Percentiles rank a stretch among this genome's conserved stretches.
Conservation (phyloP, 2,888 invertebrate species). For the Cerastis rubricosa region DNA sequence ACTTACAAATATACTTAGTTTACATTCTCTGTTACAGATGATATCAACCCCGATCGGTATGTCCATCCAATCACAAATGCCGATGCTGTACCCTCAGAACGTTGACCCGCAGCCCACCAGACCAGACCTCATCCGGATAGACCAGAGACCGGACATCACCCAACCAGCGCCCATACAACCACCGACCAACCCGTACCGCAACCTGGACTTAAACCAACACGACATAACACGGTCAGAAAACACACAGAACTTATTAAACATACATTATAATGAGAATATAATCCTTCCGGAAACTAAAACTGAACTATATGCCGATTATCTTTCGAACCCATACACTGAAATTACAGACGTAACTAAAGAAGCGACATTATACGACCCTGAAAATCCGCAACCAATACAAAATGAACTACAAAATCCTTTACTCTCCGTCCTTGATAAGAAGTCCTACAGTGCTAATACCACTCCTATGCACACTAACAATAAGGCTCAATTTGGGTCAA, state of each 20-base stretch:
- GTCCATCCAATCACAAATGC: slow-evolving; percentile 84
- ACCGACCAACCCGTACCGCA: slow-evolving; percentile 32
- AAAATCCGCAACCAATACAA: slow-evolving; percentile 65
- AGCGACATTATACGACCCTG: slow-evolving; percentile 80
- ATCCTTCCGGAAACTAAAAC: slow-evolving; percentile 65
- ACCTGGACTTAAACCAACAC: slow-evolving; percentile 27
- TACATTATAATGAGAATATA: slow-evolving; percentile 61
- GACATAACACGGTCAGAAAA: slow-evolving; percentile 49
- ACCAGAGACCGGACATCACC: slow-evolving; percentile 46
- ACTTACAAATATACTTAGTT: neutral
- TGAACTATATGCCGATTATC: slow-evolving; percentile 90
- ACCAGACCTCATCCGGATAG: slow-evolving; percentile 51
- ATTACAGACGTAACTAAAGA: slow-evolving; percentile 78
- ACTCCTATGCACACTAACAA: slow-evolving; percentile 84
- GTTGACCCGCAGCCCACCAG: slow-evolving; percentile 42
- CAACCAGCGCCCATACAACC: slow-evolving; percentile 34
- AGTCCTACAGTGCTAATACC: slow-evolving; percentile 84
- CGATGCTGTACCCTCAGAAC: slow-evolving; percentile 81
- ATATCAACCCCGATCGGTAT: slow-evolving; percentile 92
- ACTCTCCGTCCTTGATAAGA: slow-evolving; percentile 72
- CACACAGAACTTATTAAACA: slow-evolving; percentile 52
- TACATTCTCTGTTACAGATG: slow-evolving; percentile 86
- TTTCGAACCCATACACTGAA: slow-evolving; percentile 90
- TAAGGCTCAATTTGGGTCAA: slow-evolving; percentile 86
- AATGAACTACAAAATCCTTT: slow-evolving; percentile 67